These are phyloP conservation scores for Agriotes lineatus DNA, from an alignment of 2,888 invertebrate genomes.

Conservation along the genomic window DNA sequence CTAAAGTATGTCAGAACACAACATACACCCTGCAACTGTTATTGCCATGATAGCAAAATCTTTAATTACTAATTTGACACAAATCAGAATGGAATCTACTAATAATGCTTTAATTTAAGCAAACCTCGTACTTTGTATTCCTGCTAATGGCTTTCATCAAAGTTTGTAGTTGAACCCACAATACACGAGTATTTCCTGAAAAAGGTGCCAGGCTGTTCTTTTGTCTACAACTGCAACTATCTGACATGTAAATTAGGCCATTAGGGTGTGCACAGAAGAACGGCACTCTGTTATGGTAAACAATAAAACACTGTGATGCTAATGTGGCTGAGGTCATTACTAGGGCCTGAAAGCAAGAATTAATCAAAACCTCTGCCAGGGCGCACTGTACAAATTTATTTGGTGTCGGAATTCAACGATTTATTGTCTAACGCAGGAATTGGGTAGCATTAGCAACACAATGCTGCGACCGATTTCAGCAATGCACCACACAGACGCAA, in stretches of 20 bases:
- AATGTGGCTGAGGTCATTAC: slow-evolving; percentile 37
- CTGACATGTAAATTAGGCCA: slow-evolving; percentile 24
- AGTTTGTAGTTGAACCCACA: too few relatives aligned
- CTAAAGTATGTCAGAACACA: too few relatives aligned
- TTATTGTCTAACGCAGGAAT: slow-evolving; percentile 42
- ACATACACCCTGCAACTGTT: too few relatives aligned
- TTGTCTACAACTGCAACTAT: slow-evolving; percentile 4
- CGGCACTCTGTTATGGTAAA: slow-evolving; percentile 14
- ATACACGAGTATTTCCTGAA: background rate
- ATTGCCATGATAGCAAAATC: too few relatives aligned
- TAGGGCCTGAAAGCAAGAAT: slow-evolving; percentile 42
- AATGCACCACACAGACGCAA: slow-evolving; percentile 16
- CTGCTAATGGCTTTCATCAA: too few relatives aligned
- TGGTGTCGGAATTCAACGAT: slow-evolving; percentile 45
- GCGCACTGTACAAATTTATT: slow-evolving; percentile 42
- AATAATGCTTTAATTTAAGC: too few relatives aligned
- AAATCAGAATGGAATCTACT: too few relatives aligned
- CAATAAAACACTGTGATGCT: slow-evolving; percentile 34
- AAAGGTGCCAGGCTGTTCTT: background rate
- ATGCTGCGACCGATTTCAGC: slow-evolving; percentile 26
- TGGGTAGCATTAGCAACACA: slow-evolving; percentile 43
- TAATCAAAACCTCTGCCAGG: slow-evolving; percentile 43
- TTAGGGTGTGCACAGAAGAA: slow-evolving; percentile 5
- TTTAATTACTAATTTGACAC: too few relatives aligned
- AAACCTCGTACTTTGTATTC: too few relatives aligned